Conservation (phyloP, 2,888 invertebrate species). For the Bombylius discolor region DNA sequence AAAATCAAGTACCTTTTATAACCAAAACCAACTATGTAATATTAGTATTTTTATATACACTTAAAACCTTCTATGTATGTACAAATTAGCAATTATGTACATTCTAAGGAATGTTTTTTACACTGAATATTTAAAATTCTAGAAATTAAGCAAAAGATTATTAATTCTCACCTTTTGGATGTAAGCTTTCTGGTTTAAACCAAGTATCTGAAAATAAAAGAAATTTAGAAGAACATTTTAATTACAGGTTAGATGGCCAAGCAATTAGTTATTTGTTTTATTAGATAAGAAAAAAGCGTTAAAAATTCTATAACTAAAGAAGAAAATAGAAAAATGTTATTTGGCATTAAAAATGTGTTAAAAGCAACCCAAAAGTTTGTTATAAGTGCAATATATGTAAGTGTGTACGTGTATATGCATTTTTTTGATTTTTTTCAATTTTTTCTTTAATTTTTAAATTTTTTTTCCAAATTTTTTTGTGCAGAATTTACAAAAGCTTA, state of each 20-base stretch:
- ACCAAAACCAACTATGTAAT: no score
- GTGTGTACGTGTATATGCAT: not conserved
- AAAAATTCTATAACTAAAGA: not conserved
- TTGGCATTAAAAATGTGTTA: no score
- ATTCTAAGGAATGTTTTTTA: no score
- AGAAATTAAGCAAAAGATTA: no score
- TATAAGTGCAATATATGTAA: not conserved
- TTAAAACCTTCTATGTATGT: no score
- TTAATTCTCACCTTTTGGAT: conserved; percentile 58
- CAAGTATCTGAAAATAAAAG: conserved; percentile 74
- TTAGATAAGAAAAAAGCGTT: not conserved
- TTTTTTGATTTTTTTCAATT: not conserved
- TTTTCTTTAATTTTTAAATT: not conserved
- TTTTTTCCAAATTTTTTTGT: not conserved
- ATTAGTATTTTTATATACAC: no score
- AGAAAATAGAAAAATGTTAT: no score
- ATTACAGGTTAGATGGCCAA: no score
- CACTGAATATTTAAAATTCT: no score
- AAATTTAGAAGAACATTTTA: not conserved
- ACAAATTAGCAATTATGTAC: no score
- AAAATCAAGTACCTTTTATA: no score
- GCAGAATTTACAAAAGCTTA: conserved; percentile 20
- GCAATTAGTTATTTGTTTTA: not conserved
- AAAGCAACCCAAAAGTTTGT: no score
- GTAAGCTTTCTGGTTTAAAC: conserved; percentile 85